Base-by-base conservation (phyloP, 2,113 vertebrate species). In the Cynopterus brachyotis region DNA sequence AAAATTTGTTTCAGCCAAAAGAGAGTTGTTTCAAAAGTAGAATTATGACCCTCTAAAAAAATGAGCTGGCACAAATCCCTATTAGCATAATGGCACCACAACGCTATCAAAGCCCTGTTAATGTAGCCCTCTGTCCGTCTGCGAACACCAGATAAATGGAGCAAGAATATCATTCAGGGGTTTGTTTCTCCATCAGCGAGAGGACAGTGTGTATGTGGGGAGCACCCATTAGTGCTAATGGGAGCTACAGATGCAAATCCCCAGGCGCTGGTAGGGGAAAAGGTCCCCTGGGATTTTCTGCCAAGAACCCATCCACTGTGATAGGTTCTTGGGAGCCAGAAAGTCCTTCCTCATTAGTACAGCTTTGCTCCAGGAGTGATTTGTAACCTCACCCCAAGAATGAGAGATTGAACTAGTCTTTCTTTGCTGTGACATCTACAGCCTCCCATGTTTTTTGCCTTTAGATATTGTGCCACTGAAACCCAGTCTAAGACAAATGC, bases 401-500 rank as follows among this genome's bases (percentile, higher is more conserved):
- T 85, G 87, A 88, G 86, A 82, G 89, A 87, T 0, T 0, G 94
- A 94, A 72, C 11, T 28, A 24, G 82, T 32, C 85, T 70, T 70
- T n/a, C 82, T 40, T 12, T 53, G 86, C 5, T 0, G 2, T 9
- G 50, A 90, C 45, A 95, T 45, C 82, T 70, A 75, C 30, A 95
- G 97, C 70, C 64, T 70, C 60, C 92, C 45, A 22, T 87, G 45
- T 59, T 59, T 96, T 83, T 95, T 96, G 62, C 97, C 97, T 97
- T 95, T 82, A 98, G 96, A 96, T 94, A 95, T 16, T 9, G 84
- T 37, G 40, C 73, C 76, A 86, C 92, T 40, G 67, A 97, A 98
- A 91, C 4, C 0, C 83, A 86, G 95, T 97, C 95, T 94, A 97
- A 98, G 98, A 98, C 96, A 98, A 99, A 98, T 97, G 98, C 97